A percentile compares a stretch with the other conserved stretches of the same genome.
Conservation (phyloP, 2,113 vertebrate genomes). For the Piliocolobus tephrosceles region DNA sequence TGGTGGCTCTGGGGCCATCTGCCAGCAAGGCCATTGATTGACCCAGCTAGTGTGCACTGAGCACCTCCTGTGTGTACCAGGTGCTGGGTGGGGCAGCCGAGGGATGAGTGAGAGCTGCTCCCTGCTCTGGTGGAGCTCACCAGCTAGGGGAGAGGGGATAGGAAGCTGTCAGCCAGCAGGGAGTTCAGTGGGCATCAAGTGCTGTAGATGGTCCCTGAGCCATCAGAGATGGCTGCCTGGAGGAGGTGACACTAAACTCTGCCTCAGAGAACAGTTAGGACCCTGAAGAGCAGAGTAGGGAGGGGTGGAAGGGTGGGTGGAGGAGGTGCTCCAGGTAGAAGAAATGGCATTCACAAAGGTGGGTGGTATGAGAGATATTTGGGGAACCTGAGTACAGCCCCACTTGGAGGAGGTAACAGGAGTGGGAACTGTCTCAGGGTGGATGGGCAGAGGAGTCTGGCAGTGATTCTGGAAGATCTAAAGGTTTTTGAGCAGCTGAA, state of each 20-base stretch:
- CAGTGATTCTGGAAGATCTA: not conserved
- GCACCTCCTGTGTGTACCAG: fast-evolving
- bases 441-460: not conserved
- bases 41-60: not conserved
- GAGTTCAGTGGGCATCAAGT: not conserved
- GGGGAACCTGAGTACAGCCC: not conserved
- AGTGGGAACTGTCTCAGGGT: not conserved
- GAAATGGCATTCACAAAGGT: not conserved
- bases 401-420: not conserved
- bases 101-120: not conserved
- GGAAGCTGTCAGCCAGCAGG: not conserved
- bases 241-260: not conserved
- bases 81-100: not conserved
- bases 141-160: fast-evolving
- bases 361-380: not conserved
- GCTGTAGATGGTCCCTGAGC: not conserved
- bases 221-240: not conserved
- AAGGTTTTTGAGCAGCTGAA: not conserved
- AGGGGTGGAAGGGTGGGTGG: not conserved
- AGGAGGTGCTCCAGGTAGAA: not conserved
- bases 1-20: not conserved
- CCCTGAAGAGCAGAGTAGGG: not conserved
- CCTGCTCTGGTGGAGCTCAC: not conserved
- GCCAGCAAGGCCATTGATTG: not conserved
- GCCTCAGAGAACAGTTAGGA: not conserved